Evolutionary conservation across 2,888 invertebrate species (phyloP), one percentile per base, ranked within the genome.

Genomic region (Buathra laborator): DNA sequence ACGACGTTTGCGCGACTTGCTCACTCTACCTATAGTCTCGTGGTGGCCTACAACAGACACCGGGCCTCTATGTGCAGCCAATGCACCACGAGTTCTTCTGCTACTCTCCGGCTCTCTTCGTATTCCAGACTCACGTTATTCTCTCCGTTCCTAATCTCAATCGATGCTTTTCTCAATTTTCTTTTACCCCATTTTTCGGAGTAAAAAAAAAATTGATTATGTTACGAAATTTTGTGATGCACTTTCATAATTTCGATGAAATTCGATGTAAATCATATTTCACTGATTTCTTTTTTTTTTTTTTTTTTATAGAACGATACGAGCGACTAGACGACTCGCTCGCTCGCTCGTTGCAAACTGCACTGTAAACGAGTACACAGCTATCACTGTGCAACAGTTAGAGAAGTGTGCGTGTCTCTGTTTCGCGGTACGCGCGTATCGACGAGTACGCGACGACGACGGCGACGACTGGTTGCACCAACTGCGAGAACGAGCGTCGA

Each of bases 401-500:
- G 29, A 53, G 46, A 19, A 59, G 48, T 68, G n/a, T 68, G 48
- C 48, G 48, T 29, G 29, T 24, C 64, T n/a, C 37, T 37, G 37
- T 37, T 37, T 37, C 6, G 37, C 48, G 16, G 24, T 19, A 48
- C 32, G 46, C 48, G 67, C 19, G 44, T 29, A 48, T 56, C 64
- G 62, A 48, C 53, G 44, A 66, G 51, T 71, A 78, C 64, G 59
- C 67, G 53, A 51, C 70, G 37, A 77, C 77, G 74, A 76, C 71
- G 10, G 19, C 56, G 59, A 79, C 67, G 62, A 76, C 68, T 46
- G 85, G 68, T 78, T 79, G 84, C 78, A 74, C 46, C 82, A 80
- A 85, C 82, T 64, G 68, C 82, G 85, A 68, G 82, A 71, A 80
- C 85, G 85, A 85, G 85, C 76, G 82, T 76, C 82, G 76, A 79